Evolutionary conservation across 2,113 vertebrate species (phyloP), one percentile per base, ranked within the genome.

Genomic region (Percina caprodes): DNA sequence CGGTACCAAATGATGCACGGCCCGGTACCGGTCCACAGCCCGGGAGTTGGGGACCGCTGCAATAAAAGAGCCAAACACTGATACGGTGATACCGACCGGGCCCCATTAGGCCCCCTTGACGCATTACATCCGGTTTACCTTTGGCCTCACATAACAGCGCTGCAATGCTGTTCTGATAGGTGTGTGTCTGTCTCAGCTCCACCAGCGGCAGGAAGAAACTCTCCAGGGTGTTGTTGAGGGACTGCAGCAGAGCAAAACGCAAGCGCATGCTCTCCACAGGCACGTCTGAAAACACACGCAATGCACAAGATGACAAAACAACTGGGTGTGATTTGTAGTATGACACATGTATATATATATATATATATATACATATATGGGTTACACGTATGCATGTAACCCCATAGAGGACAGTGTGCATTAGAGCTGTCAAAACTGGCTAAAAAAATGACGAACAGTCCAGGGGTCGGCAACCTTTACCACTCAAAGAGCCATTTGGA

Each of bases 211-310:
- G 92, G 95, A 99, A 99, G 94, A 99, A 99, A 0, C 96, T 97
- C 94, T 99, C 98, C 89, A 99, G 80, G 0, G 96, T 97, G 70
- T 96, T 98, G 89, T 99, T 99, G 74, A 99, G 96, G 5, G 98
- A 99, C 95, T 99, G 98, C 1, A 99, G 96, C 67, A 99, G 93
- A 0, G 98, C 97, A 9, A 99, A 99, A 24, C 98, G 97, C 4
- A 99, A 92, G 39, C 98, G 94, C 2, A 99, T 89, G 67, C 98
- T 99, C 94, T 99, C 97, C 4, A 97, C 95, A 0, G 98, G 97
- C 16, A 98, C 95, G 1, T 92, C 98, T 99, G 35, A 59, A 68
- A 88, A 79, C 33, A 9, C 46, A 51, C 15, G 16, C 21, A 59
- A 59, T 15, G 26, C 10, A 69, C 45, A 19, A 58, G 12, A 55